A percentile compares a stretch with the other conserved stretches of the same genome.
These are phyloP conservation scores for Otolemur garnettii DNA, from an alignment of 2,113 vertebrate species.

Conservation along the genomic window DNA sequence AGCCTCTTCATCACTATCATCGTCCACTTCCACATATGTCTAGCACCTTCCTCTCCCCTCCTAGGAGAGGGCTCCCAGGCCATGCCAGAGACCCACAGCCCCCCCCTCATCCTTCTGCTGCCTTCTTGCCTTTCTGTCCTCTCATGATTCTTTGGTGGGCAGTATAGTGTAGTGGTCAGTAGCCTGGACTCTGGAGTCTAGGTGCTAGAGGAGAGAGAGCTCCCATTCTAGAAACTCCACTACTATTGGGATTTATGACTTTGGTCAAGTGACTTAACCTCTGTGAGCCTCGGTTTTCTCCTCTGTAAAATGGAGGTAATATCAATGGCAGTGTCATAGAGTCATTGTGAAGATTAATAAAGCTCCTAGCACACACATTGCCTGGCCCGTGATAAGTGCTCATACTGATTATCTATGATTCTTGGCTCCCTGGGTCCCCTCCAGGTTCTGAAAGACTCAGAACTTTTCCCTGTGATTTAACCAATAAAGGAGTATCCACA, in stretches of 20 bases:
- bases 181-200: background rate
- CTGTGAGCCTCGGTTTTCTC: background rate
- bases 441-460: background rate
- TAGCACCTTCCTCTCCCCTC: background rate
- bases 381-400: background rate
- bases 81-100: background rate
- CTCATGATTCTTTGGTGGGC: background rate
- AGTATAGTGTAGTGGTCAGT: too few species aligned
- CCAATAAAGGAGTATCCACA: background rate
- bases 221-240: background rate
- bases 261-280: background rate
- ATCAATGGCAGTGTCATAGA: fast-evolving
- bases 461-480: background rate
- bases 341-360: background rate
- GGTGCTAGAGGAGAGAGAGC: background rate
- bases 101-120: background rate
- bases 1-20: background rate
- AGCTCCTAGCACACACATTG: background rate
- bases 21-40: background rate
- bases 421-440: background rate
- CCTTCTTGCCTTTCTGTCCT: background rate
- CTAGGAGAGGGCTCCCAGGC: background rate
- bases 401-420: background rate
- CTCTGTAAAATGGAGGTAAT: background rate
- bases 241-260: background rate